These are phyloP conservation scores for Drosophila serrata DNA, from an alignment of 1,140 invertebrate species.

Conservation along the genomic window DNA sequence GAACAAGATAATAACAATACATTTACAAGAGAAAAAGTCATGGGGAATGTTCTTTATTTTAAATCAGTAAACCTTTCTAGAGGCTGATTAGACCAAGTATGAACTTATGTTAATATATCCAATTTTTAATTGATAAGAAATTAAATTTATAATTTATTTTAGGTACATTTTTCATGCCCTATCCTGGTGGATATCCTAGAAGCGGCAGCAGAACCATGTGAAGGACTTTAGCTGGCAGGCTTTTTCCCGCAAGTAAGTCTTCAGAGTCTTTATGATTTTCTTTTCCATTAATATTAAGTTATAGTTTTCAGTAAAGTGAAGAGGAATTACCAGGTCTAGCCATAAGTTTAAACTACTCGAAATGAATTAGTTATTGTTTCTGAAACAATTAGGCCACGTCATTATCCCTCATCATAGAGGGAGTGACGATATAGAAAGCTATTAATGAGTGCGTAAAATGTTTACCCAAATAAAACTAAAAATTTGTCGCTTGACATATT, in stretches of 20 bases:
- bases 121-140: too few species aligned
- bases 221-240: background rate
- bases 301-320: background rate
- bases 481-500: background rate
- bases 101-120: too few species aligned
- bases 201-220: constrained; percentile 4
- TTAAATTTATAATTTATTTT: too few species aligned
- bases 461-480: background rate
- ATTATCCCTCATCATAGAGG: background rate
- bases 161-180: too few species aligned
- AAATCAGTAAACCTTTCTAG: too few species aligned
- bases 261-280: background rate
- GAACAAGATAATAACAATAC: too few species aligned
- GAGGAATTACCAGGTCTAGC: background rate
- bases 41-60: too few species aligned
- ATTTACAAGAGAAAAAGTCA: too few species aligned
- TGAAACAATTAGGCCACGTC: background rate
- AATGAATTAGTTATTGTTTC: background rate
- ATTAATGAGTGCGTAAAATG: background rate
- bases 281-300: background rate
- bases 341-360: background rate
- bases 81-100: too few species aligned
- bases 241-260: background rate
- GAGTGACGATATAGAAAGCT: too few species aligned
- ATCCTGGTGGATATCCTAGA: background rate